Evolutionary conservation across 2,797 vertebrate genomes (phyloP).

Genomic region (Hipposideros larvatus): DNA sequence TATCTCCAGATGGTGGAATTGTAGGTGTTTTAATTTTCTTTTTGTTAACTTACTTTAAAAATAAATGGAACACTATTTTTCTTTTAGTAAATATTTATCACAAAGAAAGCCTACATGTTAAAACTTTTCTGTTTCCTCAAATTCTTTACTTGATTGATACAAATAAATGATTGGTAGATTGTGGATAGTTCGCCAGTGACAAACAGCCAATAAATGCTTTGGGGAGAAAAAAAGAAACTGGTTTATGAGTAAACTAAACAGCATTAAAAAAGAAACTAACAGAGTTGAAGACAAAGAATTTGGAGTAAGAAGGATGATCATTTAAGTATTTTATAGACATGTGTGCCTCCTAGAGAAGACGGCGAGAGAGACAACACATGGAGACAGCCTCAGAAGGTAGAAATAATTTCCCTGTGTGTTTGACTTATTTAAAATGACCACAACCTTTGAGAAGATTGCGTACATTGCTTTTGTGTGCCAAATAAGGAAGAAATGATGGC

Average conservation of each 20-base stretch:
- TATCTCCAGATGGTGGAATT: background rate
- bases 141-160: slow-evolving; percentile 26
- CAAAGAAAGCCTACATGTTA: slow-evolving; percentile 12
- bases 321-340: background rate
- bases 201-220: background rate
- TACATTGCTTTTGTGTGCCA: background rate
- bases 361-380: background rate
- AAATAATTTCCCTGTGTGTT: background rate
- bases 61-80: slow-evolving; percentile 12
- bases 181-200: background rate
- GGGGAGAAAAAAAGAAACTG: background rate
- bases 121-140: slow-evolving; percentile 30
- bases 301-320: background rate
- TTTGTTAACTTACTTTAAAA: slow-evolving; percentile 22
- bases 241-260: slow-evolving; percentile 21
- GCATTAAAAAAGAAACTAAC: background rate
- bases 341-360: background rate
- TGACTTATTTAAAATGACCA: background rate
- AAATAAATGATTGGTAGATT: background rate
- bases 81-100: slow-evolving; percentile 5
- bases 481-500: background rate
- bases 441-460: background rate
- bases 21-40: background rate
- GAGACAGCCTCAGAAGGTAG: background rate
- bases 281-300: slow-evolving; percentile 20